Evolutionary conservation across 1,140 invertebrate species (phyloP), one percentile per base, ranked within the genome.

Genomic region (Drosophila funebris): DNA sequence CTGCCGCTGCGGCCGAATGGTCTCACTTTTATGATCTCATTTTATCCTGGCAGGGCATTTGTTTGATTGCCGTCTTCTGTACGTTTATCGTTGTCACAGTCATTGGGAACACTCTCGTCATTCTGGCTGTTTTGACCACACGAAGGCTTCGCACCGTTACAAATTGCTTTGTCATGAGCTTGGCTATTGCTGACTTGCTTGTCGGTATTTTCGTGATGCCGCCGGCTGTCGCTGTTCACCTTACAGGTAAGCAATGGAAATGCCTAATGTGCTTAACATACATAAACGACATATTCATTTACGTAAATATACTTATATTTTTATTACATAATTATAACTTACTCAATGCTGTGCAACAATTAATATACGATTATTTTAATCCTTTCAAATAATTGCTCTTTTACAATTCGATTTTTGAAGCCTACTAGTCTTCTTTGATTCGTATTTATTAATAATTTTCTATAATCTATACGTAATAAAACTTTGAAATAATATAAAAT

Each of bases 121-220:
- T 99, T 56, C 93, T 96, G 1, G 96, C 97, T 2, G 97, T 99
- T 9, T 94, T 97, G 76, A 98, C 96, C n/a, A 98, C 97, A 37
- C 94, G 96, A 68, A 94, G 97, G 53, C 93, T 99, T 33, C 94
- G 97, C 58, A 98, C 97, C 14, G 97, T 98, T 20, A 98, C 98
- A 61, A 99, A 99, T 92, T 98, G 97, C 92, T 98, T 98, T 92
- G 96, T 99, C 24, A 98, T 97, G 68, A 98, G 97, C 37, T 92
- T 98, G 78, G 97, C 98, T 0, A 95, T 96, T 0, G 97, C 97
- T 43, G 98, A 99, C 93, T 94, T 97, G 84, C 93, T 97, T 53
- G 97, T 99, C 0, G 97, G 97, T 0, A 94, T 97, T 39, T 96
- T 98, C 76, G 98, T 99, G 0, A 98, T 99, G 97, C 98, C 98